Evolutionary conservation across 2,113 vertebrate species (phyloP), one percentile per base, ranked within the genome.

Genomic region (Coptodon rendalli): DNA sequence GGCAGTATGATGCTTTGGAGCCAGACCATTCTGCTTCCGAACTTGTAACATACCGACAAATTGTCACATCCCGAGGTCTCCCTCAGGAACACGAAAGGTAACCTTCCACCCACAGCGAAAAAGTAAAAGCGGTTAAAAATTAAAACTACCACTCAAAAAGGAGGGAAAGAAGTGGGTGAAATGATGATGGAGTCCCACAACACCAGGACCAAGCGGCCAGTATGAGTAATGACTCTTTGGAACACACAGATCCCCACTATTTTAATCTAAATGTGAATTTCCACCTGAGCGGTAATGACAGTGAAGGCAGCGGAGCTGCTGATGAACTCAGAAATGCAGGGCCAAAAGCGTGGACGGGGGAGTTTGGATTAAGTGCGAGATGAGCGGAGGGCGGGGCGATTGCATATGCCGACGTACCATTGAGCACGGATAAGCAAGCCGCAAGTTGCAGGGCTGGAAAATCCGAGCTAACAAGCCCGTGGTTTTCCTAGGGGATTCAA

Each of bases 371-470:
- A 0, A 61, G 5, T 34, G 29, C 0, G 1, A 19, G 59, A 34
- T 61, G 29, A 61, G 29, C 1, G 1, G 29, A 61, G 16, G 29
- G 29, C 19, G 29, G 59, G 0, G 29, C 0, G 14, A 19, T 34
- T 34, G 57, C 5, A 17, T 17, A 2, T 8, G 0, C 14, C 0
- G 0, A 61, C 3, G 27, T 3, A 61, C 57, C 57, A 17, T 61
- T 0, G 0, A 61, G 57, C 27, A 31, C 1, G 3, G 57, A 31
- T 59, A 0, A 2, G 57, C 14, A 0, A 2, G 57, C 14, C 1
- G 3, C 5, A 61, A 61, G 8, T 61, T 61, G 57, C 27, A 17
- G 14, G 57, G 8, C 14, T 31, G 14, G 2, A 61, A 61, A 61
- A 17, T 31, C 57, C 1, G 2, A 61, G 27, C 8, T 61, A 61